Conservation (phyloP, 2,113 vertebrate genomes). For the Notothenia rossii region DNA sequence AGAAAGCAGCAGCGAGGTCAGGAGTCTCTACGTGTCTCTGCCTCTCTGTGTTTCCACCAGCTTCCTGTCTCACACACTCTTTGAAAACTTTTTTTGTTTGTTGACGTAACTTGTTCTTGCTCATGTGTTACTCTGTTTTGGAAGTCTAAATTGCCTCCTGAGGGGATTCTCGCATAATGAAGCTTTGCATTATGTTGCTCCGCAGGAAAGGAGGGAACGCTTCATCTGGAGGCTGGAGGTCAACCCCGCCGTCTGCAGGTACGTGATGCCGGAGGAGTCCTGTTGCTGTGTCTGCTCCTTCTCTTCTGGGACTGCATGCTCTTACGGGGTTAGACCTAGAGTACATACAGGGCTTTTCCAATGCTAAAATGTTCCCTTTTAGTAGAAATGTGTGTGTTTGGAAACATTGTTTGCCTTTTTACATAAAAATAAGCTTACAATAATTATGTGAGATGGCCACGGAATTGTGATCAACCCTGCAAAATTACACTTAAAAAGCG, state of each 20-base stretch:
- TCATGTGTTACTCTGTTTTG: slow-evolving; percentile 51
- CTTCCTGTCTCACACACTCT: slow-evolving; percentile 20
- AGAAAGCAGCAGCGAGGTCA: slow-evolving; percentile 86
- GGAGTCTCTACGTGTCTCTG: slow-evolving; percentile 53
- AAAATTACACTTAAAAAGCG: background rate
- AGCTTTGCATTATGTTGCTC: slow-evolving; percentile 68
- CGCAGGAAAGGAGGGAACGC: slow-evolving; percentile 91
- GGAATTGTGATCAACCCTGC: background rate
- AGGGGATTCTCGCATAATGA: slow-evolving; percentile 61
- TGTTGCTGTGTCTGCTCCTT: slow-evolving; percentile 14
- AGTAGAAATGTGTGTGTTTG: background rate
- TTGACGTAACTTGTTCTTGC: slow-evolving; percentile 28
- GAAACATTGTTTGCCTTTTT: background rate
- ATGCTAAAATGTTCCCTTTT: background rate
- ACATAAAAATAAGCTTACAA: background rate
- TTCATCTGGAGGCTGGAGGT: slow-evolving; percentile 90
- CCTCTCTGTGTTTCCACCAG: background rate
- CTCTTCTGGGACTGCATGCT: slow-evolving; percentile 3
- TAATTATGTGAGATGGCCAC: background rate
- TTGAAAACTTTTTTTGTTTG: slow-evolving; percentile 35
- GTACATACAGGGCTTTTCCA: background rate
- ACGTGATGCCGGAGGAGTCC: slow-evolving; percentile 57
- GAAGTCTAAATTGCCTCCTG: slow-evolving; percentile 56
- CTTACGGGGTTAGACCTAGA: slow-evolving; percentile 15
- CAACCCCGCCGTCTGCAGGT: slow-evolving; percentile 96